Conservation (phyloP, 64 coral and sea anemone species). For the Montipora cactus region DNA sequence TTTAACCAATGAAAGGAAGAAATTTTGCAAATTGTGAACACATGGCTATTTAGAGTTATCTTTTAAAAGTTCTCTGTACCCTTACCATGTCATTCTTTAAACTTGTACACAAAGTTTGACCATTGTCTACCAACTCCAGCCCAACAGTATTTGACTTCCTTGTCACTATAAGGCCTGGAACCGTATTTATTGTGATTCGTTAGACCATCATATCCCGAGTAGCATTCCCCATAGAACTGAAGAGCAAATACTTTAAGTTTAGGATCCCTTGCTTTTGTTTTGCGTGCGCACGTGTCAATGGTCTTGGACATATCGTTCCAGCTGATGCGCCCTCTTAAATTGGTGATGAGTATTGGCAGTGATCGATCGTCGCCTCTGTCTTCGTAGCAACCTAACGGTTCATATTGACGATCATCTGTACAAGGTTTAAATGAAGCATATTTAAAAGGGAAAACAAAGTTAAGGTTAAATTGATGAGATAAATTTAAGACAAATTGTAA, state of each 20-base stretch:
- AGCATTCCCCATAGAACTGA: conserved; percentile 29
- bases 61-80: background rate
- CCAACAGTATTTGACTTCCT: background rate
- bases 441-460: background rate
- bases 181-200: background rate
- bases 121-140: background rate
- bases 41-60: background rate
- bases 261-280: background rate
- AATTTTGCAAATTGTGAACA: too few species aligned
- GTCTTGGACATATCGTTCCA: conserved; percentile 37
- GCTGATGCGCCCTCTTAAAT: conserved; percentile 43
- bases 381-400: conserved; percentile 56
- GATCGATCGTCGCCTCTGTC: background rate
- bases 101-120: conserved; percentile 39
- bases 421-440: background rate
- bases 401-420: conserved; percentile 4
- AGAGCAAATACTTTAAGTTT: background rate
- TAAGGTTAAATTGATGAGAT: too few species aligned
- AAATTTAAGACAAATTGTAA: too few species aligned
- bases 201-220: conserved; percentile 19
- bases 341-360: conserved; percentile 33
- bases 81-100: background rate
- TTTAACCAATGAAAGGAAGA: too few species aligned
- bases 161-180: background rate
- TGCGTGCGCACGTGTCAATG: background rate